Conservation (phyloP, 1,140 invertebrate genomes). For the Popillia japonica region DNA sequence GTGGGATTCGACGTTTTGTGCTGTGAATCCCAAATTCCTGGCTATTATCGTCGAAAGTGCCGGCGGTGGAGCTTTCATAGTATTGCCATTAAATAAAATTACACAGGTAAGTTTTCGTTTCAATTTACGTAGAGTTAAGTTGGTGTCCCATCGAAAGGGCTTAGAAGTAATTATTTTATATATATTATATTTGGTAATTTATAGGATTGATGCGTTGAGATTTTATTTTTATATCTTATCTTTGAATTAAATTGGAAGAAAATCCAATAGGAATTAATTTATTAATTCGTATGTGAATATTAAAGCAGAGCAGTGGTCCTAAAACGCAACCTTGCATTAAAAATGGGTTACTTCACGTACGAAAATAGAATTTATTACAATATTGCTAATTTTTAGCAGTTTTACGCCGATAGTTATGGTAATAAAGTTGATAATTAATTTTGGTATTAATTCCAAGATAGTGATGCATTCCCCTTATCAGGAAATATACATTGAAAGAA, state of each 20-base stretch:
- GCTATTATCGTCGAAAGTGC: slow-evolving; percentile 99
- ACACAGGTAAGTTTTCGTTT: slow-evolving; percentile 65
- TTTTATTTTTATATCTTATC: neutral
- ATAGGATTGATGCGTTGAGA: too few relatives aligned
- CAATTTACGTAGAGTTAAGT: too few relatives aligned
- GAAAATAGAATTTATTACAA: neutral
- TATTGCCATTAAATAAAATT: slow-evolving; percentile 91
- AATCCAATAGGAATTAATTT: neutral
- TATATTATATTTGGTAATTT: too few relatives aligned
- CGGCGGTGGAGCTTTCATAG: slow-evolving; percentile 98
- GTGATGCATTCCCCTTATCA: slow-evolving; percentile 2
- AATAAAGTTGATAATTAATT: slow-evolving; percentile 1
- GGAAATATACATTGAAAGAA: slow-evolving; percentile 14
- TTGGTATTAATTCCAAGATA: neutral
- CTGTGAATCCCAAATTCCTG: slow-evolving; percentile 99
- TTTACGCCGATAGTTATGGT: too few relatives aligned
- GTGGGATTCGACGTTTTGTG: slow-evolving; percentile 98
- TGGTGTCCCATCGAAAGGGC: too few relatives aligned
- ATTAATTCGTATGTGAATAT: too few relatives aligned
- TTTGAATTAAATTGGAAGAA: too few relatives aligned
- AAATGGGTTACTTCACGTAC: neutral
- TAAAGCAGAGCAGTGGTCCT: neutral
- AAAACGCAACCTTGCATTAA: slow-evolving; percentile 5
- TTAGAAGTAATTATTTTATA: too few relatives aligned
- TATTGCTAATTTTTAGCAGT: neutral